These are phyloP conservation scores for human DNA, from an alignment of 2,113 vertebrate species.

Conservation along the genomic window GRCh38 chr20:64162501-64163000, in stretches of 20 bases:
- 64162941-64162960: constrained; percentile 61
- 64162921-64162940: neutral
- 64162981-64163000: constrained; percentile 2
- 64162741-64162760: constrained; percentile 98
- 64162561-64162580: constrained; percentile 71
- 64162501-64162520: neutral
- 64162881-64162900: constrained; percentile 72
- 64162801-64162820: constrained; percentile 92
- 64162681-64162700: constrained; percentile 92
- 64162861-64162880: constrained; percentile 87
- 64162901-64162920: constrained; percentile 70
- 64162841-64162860: constrained; percentile 91
- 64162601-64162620: constrained; percentile 63
- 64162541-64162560: constrained; percentile 10
- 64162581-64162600: constrained; percentile 37
- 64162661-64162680: constrained; percentile 91
- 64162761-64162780: constrained; percentile 94
- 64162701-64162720: constrained; percentile 88
- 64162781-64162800: constrained; percentile 88
- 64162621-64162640: constrained; percentile 76
- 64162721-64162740: constrained; percentile 96
- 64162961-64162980: neutral
- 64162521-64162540: neutral
- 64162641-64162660: constrained; percentile 88
- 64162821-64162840: constrained; percentile 92